Evolutionary conservation across 1,140 invertebrate genomes (phyloP), one percentile per base, ranked within the genome.

Genomic region (Epicauta chinensis): DNA sequence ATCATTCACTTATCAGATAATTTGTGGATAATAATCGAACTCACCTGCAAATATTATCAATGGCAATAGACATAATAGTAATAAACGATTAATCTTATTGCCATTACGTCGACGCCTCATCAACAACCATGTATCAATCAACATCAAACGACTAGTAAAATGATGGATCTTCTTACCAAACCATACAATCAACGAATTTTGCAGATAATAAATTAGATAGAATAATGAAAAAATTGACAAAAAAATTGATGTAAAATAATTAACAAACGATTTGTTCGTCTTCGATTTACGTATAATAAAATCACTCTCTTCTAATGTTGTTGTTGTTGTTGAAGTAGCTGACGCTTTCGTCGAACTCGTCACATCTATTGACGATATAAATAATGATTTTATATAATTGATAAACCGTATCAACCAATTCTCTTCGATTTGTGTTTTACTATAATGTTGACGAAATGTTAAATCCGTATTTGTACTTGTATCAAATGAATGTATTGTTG

Each of bases 101-200:
- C 44, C 61, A 13, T 61, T 60, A 5, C 53, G 58, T 12, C 67
- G 70, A 40, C 60, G 62, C 32, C 38, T 38, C 12, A 39, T 49
- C 38, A 77, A 47, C 42, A 76, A 38, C 70, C 71, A 76, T 3
- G 74, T 75, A 55, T 77, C 75, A 59, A 73, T 51, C 45, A 69
- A 65, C 53, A 77, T 68, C 6, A 77, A 55, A n/a, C 58, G 46
- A 35, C 64, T 65, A 2, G 62, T 54, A 13, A 61, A 12, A 15
- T 41, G 46, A 41, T 71, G 64, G n/a, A 66, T 35, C 12, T 44
- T 51, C 23, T 48, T 59, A 4, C 13, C 43, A 10, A 54, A 47
- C 16, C 36, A 54, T 10, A 55, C 30, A 34, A 50, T 36, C 30
- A 37, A 17, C 7, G 51, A 41, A 51, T 54, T 50, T 10, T 54